A percentile compares a stretch with the other conserved stretches of the same genome.
Conservation (phyloP, 2,113 vertebrate genomes). For the Lophura nycthemera region DNA sequence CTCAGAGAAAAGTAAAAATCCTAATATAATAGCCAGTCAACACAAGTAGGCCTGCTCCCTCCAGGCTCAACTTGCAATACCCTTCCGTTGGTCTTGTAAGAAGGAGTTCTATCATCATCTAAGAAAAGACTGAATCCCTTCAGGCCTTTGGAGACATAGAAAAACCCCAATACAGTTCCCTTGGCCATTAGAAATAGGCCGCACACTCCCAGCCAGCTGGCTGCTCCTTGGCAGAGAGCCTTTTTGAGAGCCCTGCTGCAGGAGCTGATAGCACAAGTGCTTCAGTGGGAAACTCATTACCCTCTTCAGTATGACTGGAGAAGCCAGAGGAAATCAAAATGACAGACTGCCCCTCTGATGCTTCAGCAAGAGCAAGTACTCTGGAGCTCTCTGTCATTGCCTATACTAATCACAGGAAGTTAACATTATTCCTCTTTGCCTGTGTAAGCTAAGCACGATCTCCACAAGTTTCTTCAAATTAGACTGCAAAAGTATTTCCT, state of each 20-base stretch:
- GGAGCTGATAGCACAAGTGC: background rate
- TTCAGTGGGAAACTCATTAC: background rate
- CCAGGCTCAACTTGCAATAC: background rate
- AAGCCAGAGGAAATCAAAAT: background rate
- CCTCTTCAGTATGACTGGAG: background rate
- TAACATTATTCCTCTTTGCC: background rate
- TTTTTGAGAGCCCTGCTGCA: background rate
- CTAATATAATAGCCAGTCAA: background rate
- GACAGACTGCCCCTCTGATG: background rate
- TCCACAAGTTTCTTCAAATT: background rate
- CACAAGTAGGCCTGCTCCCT: background rate
- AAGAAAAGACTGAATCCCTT: background rate
- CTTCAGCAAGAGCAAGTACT: background rate
- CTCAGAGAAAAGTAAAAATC: background rate
- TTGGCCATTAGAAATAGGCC: background rate
- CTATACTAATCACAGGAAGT: background rate
- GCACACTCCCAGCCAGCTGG: background rate
- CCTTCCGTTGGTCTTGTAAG: background rate
- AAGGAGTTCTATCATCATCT: background rate
- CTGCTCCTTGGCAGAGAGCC: rapidly evolving
- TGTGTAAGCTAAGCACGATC: background rate
- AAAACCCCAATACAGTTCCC: background rate
- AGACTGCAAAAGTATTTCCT: background rate
- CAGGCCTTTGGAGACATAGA: background rate
- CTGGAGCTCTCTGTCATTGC: background rate